Evolutionary conservation across 2,113 vertebrate species (phyloP), one percentile per base, ranked within the genome.

Genomic region (Burhinus bistriatus): DNA sequence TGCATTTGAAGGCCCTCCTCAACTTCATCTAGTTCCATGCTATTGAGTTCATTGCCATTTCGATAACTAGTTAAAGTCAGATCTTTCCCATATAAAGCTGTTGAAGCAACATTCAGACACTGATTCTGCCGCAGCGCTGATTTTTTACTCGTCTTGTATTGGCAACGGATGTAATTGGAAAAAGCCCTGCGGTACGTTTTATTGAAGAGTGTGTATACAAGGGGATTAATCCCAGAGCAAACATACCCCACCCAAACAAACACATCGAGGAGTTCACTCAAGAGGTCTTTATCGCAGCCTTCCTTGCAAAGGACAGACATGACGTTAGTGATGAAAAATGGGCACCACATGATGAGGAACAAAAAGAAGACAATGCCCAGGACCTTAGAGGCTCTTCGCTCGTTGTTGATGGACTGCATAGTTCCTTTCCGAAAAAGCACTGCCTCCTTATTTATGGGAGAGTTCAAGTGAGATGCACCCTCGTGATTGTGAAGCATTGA

Each of bases 171-270:
- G 95, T 99, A 99, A 93, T 98, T 99, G 95, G 99, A 99, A 97
- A 99, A 99, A 29, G 99, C 99, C 85, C 99, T 98, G 94, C 99
- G 98, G 98, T 99, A 99, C 29, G 99, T 99, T 98, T 99, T 99
- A 92, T 99, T 99, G 97, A 99, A 99, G 94, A 99, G 99, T 4
- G 99, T 99, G 97, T 99, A 99, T 69, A 99, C 99, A 20, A 99
- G 98, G 52, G 99, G 99, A 90, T 99, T 99, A 87, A 99, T 98
- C 42, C 99, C 99, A 0, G 99, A 99, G 76, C 99, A 99, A 95
- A 99, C 99, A 66, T 99, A 99, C 22, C 99, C 99, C 95, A 99
- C 99, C 99, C 99, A 99, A 11, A 99, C 99, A 65, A 99, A 99
- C 45, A 99, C 99, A 32, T 99, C 99, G 27, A 99, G 98, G 26